Evolutionary conservation across 2,888 invertebrate species (phyloP), one percentile per base, ranked within the genome.

Genomic region (Sarcophaga variegata): DNA sequence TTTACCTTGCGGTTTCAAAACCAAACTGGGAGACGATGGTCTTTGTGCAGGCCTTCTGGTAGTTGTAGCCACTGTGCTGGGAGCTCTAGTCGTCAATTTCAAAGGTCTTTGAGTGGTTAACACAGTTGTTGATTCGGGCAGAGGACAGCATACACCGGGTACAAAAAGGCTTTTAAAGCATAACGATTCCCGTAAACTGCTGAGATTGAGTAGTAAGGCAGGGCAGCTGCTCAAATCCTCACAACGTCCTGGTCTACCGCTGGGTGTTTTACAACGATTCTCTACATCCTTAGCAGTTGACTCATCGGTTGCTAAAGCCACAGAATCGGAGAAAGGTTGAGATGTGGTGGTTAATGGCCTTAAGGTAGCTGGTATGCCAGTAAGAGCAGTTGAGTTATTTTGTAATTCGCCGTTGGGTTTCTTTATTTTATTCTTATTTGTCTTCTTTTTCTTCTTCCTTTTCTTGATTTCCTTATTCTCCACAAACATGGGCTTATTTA

Each of bases 101-200:
- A 90, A 88, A 17, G 92, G 93, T 27, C 90, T 92, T 88, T 90
- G 93, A 45, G 93, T 93, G 3, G 93, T 93, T 54, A 88, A 67
- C 49, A 92, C 87, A 27, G 91, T 89, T 0, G 93, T 92, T n/a
- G 91, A 89, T 67, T 92, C 92, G 90, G 94, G 93, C 11, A 93
- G 89, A 0, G 98, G 98, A 92, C 98, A 98, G 91, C 98, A 98
- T 3, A 98, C 98, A 2, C 98, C 98, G 1, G 98, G 98, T 2
- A 97, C 97, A 90, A 98, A 98, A 2, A 98, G 94, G 88, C 97
- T 97, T 94, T 98, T 98, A 91, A 98, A 98, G 91, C 98, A 98
- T 12, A 98, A 94, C 0, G 98, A 98, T 91, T 97, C 97, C 49
- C 98, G 94, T 22, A 98, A 94, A 91, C 96, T 96, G 17, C 96